A percentile compares a stretch with the other conserved stretches of the same genome.
phyloP scores from a whole-genome alignment of 2,113 vertebrate species.

The Saccopteryx bilineata region DNA sequence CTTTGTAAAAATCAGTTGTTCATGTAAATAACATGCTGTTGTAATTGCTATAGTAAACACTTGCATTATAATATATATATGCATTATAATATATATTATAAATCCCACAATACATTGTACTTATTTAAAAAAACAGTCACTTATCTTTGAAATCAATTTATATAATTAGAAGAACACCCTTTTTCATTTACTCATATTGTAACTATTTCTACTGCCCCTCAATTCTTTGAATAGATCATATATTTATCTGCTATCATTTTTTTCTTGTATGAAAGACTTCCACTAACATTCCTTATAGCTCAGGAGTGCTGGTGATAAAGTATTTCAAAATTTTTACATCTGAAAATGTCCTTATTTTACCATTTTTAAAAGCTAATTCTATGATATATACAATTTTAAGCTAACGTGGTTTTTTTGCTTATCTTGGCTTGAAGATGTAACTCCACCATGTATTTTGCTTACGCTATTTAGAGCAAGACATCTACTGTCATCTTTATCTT shows the following conservation, averaged over 20 bases:
- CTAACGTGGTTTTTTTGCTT: too few species aligned
- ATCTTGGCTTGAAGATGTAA: neutral
- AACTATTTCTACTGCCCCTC: neutral
- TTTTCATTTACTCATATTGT: neutral
- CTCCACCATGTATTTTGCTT: neutral
- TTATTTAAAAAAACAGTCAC: neutral
- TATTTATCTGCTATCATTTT: neutral
- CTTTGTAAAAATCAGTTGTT: neutral
- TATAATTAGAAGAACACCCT: neutral
- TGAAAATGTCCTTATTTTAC: slow-evolving; percentile 17
- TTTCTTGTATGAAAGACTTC: neutral
- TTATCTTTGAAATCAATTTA: neutral
- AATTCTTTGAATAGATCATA: neutral
- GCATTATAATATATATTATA: neutral
- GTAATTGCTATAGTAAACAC: neutral
- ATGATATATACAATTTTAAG: too few species aligned
- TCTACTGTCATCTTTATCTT: too few species aligned
- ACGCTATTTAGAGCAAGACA: too few species aligned
- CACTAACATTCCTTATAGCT: neutral
- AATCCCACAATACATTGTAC: neutral
- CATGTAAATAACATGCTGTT: neutral
- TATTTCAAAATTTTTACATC: neutral
- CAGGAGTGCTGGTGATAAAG: neutral
- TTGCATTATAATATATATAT: too few species aligned
- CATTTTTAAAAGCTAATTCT: neutral